phyloP scores from a whole-genome alignment of 2,888 invertebrate genomes.

The Nematopogon swammerdamellus region DNA sequence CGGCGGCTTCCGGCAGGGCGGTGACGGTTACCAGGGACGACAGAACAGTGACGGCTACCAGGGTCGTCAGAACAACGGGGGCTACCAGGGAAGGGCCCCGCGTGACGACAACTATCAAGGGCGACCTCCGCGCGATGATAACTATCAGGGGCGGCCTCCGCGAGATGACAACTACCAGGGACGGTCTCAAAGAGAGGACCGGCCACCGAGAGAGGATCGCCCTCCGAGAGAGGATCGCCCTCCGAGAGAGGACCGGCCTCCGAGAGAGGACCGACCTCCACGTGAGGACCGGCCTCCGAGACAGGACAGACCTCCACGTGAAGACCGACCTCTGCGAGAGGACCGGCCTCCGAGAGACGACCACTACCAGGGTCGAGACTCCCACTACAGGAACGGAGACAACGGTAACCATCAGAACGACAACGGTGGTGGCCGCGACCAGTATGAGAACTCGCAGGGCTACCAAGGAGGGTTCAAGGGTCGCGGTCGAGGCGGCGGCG shows the following conservation, averaged over 20 bases:
- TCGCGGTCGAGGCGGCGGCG: constrained; percentile 40
- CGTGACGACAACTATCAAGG: constrained; percentile 23
- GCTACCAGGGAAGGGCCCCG: constrained; percentile 32
- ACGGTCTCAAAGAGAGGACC: constrained; percentile 9
- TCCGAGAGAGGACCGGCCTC: too few species aligned
- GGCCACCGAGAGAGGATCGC: not conserved
- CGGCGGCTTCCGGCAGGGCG: constrained; percentile 14
- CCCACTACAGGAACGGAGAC: constrained; percentile 41
- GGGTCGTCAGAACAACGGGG: constrained; percentile 18
- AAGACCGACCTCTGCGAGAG: constrained; percentile 35
- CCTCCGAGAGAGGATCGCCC: too few species aligned
- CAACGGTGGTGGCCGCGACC: constrained; percentile 48
- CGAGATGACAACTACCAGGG: constrained; percentile 21
- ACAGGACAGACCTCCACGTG: constrained; percentile 24
- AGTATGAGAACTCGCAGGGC: constrained; percentile 41
- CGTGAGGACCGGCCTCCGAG: constrained; percentile 13
- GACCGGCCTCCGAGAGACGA: constrained; percentile 15
- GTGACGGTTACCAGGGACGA: constrained; percentile 23
- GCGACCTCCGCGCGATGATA: constrained; percentile 19
- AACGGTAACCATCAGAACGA: constrained; percentile 41
- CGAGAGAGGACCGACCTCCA: constrained; percentile 17
- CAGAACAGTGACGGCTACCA: constrained; percentile 33
- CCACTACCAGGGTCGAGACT: constrained; percentile 27
- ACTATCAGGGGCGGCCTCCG: not conserved
- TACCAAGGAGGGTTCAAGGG: constrained; percentile 56